Percentiles rank a stretch among this genome's conserved stretches.
Evolutionary conservation across 2,113 vertebrate genomes (phyloP).

Genomic region (Planiliza haematocheilus): DNA sequence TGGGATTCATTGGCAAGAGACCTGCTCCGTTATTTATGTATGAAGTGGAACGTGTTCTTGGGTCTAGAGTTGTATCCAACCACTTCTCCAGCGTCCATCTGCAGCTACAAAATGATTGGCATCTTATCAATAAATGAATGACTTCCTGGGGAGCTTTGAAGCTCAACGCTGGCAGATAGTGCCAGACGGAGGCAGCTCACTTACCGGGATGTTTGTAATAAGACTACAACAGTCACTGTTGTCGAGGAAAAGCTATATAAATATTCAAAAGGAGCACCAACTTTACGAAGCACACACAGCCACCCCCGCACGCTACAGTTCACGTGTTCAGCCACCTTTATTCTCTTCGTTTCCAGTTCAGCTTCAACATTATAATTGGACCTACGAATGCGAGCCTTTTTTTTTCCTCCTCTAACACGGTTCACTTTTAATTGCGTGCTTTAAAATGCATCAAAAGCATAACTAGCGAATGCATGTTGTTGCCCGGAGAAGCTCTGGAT

Average conservation of each 20-base stretch:
- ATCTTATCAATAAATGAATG: not conserved
- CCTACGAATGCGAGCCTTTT: constrained; percentile 31
- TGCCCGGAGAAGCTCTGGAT: constrained; percentile 41
- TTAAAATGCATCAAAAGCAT: constrained; percentile 74
- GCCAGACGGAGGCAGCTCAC: no score
- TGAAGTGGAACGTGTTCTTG: no score
- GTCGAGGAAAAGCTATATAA: no score
- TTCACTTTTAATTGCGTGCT: constrained; percentile 67
- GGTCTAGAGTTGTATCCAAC: no score
- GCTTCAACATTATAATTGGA: constrained; percentile 67
- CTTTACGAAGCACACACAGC: not conserved
- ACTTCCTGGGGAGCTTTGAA: not conserved
- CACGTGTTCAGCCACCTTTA: constrained; percentile 27
- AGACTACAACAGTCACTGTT: no score
- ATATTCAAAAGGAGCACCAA: no score
- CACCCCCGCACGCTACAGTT: not conserved
- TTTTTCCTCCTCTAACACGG: constrained; percentile 40
- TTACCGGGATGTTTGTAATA: no score
- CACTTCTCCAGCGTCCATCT: not conserved
- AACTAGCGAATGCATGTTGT: constrained; percentile 51
- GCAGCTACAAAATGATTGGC: not conserved
- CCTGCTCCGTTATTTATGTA: no score
- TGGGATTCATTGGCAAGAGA: no score
- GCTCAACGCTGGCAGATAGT: no score
- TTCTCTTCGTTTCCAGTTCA: constrained; percentile 7